phyloP scores from a whole-genome alignment of 2,888 invertebrate species.

The Merodon equestris region DNA sequence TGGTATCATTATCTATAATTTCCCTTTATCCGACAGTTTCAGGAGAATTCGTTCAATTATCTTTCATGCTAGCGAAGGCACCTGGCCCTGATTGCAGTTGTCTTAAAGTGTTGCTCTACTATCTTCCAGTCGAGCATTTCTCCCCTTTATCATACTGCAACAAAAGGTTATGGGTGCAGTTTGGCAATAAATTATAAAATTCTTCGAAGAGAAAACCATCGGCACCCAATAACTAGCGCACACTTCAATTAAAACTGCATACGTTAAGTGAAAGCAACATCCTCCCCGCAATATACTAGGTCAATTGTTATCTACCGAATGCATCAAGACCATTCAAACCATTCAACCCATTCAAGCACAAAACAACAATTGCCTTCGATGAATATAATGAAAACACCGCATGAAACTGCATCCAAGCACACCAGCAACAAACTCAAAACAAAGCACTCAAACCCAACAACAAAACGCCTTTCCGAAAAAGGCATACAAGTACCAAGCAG shows the following conservation, averaged over 20 bases:
- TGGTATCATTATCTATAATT: too few species aligned
- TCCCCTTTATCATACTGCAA: too few species aligned
- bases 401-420: conserved; percentile 41
- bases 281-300: conserved; percentile 33
- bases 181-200: too few species aligned
- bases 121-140: too few species aligned
- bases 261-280: conserved; percentile 23
- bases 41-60: too few species aligned
- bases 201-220: too few species aligned
- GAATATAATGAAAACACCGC: conserved; percentile 59
- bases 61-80: too few species aligned
- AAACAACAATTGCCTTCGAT: conserved; percentile 18
- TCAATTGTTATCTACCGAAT: conserved; percentile 57
- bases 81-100: too few species aligned
- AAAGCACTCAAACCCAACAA: conserved; percentile 9
- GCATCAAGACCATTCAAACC: conserved; percentile 17
- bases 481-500: conserved; percentile 37
- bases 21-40: too few species aligned
- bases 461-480: conserved; percentile 26
- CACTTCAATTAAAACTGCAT: conserved; percentile 31
- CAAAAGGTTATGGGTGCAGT: too few species aligned
- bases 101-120: too few species aligned
- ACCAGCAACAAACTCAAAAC: too few species aligned
- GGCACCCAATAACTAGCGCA: conserved; percentile 3
- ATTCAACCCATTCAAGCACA: conserved; percentile 3